phyloP scores from a whole-genome alignment of 2,888 invertebrate species.

The Lasioglossum calceatum region DNA sequence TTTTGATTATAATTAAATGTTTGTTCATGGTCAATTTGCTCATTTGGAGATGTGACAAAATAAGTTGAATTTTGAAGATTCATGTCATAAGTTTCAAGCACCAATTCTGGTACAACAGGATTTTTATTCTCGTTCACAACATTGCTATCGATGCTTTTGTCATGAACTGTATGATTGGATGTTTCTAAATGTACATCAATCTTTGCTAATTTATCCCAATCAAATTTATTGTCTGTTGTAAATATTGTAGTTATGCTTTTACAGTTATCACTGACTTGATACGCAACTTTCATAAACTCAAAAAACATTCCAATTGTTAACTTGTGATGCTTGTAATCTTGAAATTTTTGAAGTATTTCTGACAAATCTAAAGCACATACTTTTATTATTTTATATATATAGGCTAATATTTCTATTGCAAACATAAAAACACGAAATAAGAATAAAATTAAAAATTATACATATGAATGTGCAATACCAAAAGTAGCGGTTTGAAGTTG shows the following conservation, averaged over 20 bases:
- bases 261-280: conserved; percentile 87
- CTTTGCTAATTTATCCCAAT: conserved; percentile 85
- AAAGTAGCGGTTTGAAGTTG: conserved; percentile 32
- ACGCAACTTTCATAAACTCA: conserved; percentile 90
- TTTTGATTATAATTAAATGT: conserved; percentile 5
- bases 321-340: conserved; percentile 83
- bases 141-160: conserved; percentile 28
- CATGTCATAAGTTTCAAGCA: background rate
- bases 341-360: conserved; percentile 47
- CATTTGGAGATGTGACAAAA: background rate
- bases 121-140: conserved; percentile 59
- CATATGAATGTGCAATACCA: conserved; percentile 39
- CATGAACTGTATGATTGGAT: conserved; percentile 73
- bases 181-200: conserved; percentile 80
- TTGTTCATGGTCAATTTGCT: background rate
- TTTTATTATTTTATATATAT: conserved; percentile 20
- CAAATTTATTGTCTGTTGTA: conserved; percentile 83
- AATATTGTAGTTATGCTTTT: conserved; percentile 83
- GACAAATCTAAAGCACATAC: conserved; percentile 45
- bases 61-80: conserved; percentile 13
- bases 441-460: conserved; percentile 35
- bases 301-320: conserved; percentile 90
- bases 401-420: background rate
- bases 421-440: conserved; percentile 23
- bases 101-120: conserved; percentile 19